Evolutionary conservation across 2,113 vertebrate species (phyloP).

Genomic region (Andinoacara biseriatus): DNA sequence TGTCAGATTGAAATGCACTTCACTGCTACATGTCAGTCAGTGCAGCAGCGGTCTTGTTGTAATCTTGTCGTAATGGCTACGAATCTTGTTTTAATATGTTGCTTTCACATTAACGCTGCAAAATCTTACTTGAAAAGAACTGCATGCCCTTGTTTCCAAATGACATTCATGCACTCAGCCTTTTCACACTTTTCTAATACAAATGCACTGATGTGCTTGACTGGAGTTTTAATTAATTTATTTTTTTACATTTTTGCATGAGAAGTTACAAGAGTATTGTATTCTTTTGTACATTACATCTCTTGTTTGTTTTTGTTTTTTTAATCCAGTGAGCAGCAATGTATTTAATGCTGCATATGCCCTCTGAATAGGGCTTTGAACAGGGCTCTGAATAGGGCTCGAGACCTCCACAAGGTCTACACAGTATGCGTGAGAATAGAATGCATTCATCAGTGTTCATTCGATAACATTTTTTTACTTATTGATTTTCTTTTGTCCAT

Average conservation of each 20-base stretch:
- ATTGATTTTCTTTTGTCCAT: conserved; percentile 70
- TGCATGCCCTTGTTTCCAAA: not conserved
- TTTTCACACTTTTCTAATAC: not conserved
- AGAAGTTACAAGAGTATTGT: not conserved
- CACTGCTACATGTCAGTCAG: conserved; percentile 1
- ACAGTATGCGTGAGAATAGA: conserved; percentile 16
- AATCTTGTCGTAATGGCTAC: not conserved
- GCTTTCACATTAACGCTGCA: not conserved
- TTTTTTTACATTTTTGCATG: not conserved
- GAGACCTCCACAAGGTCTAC: conserved; percentile 20
- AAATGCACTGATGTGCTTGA: not conserved
- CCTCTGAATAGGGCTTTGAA: not conserved
- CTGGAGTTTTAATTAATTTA: not conserved
- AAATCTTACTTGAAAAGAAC: not conserved
- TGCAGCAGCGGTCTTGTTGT: not conserved
- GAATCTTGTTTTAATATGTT: conserved; percentile 1
- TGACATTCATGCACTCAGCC: not conserved
- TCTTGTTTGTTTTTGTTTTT: not conserved
- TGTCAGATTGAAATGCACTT: not conserved
- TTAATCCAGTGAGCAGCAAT: not conserved
- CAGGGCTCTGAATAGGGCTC: not conserved
- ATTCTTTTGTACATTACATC: not conserved
- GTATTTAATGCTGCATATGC: conserved; percentile 16
- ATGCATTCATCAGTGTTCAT: conserved; percentile 56
- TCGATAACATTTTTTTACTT: conserved; percentile 57